These are phyloP conservation scores for Drosophila pruinosa DNA, from an alignment of 1,140 invertebrate species.

Conservation along the genomic window DNA sequence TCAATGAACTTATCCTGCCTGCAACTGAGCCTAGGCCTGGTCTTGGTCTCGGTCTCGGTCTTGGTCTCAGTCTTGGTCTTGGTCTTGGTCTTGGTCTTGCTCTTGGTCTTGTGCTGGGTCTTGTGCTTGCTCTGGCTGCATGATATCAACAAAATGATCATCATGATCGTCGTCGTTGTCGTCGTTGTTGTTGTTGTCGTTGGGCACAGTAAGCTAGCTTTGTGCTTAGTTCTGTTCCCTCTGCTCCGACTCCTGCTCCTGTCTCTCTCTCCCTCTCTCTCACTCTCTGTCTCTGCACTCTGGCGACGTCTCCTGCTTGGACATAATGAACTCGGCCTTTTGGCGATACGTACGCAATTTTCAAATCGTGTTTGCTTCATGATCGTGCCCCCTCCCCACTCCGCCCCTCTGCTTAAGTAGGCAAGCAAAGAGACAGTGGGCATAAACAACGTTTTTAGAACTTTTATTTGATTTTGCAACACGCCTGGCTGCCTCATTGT, in stretches of 20 bases:
- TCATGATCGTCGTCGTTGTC: conserved; percentile 55
- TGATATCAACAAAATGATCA: conserved; percentile 72
- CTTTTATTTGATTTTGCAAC: conserved; percentile 78
- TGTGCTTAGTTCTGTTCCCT: conserved; percentile 40
- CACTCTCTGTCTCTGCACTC: background rate
- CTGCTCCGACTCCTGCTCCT: no score
- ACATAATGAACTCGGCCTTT: conserved; percentile 76
- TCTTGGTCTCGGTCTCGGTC: background rate
- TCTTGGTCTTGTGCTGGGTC: conserved; percentile 11
- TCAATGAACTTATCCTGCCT: conserved; percentile 77
- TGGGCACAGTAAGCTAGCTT: conserved; percentile 69
- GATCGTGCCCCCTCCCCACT: conserved; percentile 33
- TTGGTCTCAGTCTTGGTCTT: conserved; percentile 1
- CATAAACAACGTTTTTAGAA: conserved; percentile 41
- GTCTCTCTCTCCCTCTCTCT: background rate
- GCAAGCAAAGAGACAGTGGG: conserved; percentile 5
- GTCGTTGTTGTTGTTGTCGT: conserved; percentile 37
- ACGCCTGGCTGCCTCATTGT: conserved; percentile 53
- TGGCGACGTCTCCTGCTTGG: conserved; percentile 56
- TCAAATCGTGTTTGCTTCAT: conserved; percentile 74
- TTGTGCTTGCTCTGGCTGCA: conserved; percentile 19
- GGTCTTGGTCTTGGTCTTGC: background rate
- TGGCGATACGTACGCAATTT: conserved; percentile 73
- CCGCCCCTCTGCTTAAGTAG: background rate
- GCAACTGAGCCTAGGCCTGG: conserved; percentile 5